Conservation (phyloP, 2,888 invertebrate genomes). For the Diaphora mendica region DNA sequence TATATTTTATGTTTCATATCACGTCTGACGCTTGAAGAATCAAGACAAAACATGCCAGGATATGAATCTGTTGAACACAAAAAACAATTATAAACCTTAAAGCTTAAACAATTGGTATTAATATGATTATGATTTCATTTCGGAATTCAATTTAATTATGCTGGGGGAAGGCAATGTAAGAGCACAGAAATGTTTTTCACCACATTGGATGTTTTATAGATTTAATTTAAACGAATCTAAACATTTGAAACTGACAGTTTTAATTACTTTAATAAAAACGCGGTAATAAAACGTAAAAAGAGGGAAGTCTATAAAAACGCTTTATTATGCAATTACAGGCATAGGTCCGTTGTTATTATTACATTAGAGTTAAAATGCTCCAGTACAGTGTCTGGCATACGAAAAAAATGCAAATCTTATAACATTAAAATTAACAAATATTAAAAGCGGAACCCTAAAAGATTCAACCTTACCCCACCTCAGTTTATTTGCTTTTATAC, state of each 20-base stretch:
- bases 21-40: neutral
- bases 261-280: too few relatives aligned
- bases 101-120: neutral
- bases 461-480: constrained; percentile 34
- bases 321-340: too few relatives aligned
- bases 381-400: neutral
- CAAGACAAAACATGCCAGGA: neutral
- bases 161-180: too few relatives aligned
- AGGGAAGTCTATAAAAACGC: too few relatives aligned
- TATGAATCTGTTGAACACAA: neutral
- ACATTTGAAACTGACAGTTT: too few relatives aligned
- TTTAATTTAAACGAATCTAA: too few relatives aligned
- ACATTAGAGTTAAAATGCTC: neutral
- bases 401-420: neutral
- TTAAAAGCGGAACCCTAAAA: constrained; percentile 38
- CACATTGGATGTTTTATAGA: too few relatives aligned
- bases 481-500: constrained; percentile 67
- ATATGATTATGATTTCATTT: neutral
- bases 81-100: neutral
- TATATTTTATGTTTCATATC: constrained; percentile 7
- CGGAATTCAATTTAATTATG: too few relatives aligned
- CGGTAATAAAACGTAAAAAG: too few relatives aligned
- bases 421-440: neutral
- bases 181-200: too few relatives aligned
- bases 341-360: too few relatives aligned